These are phyloP conservation scores for Ursus arctos DNA, from an alignment of 2,113 vertebrate genomes.

Conservation along the genomic window DNA sequence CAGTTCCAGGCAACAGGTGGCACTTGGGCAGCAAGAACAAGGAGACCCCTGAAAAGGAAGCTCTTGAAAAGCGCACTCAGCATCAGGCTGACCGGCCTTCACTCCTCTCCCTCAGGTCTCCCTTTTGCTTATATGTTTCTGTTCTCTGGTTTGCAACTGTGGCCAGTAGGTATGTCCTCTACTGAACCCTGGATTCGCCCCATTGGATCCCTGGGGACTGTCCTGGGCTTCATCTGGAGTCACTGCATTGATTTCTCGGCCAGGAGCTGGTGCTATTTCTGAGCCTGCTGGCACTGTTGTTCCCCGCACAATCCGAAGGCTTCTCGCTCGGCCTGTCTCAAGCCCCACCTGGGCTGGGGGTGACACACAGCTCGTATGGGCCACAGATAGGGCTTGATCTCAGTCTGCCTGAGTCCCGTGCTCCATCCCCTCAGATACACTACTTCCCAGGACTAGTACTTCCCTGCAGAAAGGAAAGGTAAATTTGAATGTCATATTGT, in stretches of 20 bases:
- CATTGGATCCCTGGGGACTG: background rate
- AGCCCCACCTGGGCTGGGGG: background rate
- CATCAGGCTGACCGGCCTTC: background rate
- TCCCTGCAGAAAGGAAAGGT: background rate
- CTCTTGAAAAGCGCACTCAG: background rate
- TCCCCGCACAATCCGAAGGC: background rate
- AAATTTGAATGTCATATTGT: conserved; percentile 10
- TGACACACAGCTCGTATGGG: background rate
- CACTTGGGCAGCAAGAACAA: background rate
- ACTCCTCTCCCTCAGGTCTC: background rate
- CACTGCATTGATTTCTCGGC: background rate
- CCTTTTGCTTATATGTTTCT: background rate
- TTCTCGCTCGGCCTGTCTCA: background rate
- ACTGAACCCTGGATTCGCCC: background rate
- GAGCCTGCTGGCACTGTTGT: background rate
- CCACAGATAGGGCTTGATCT: conserved; percentile 15
- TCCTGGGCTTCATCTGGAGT: background rate
- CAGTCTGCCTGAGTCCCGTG: background rate
- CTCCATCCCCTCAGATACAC: background rate
- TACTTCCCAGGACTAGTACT: background rate
- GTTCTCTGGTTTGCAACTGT: background rate
- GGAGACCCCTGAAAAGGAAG: background rate
- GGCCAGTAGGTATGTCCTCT: background rate
- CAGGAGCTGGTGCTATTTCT: conserved; percentile 30
- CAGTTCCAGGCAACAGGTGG: background rate